A percentile compares a stretch with the other conserved stretches of the same genome.
Evolutionary conservation across 2,797 vertebrate genomes (phyloP).

Genomic region (Amniataba percoides): DNA sequence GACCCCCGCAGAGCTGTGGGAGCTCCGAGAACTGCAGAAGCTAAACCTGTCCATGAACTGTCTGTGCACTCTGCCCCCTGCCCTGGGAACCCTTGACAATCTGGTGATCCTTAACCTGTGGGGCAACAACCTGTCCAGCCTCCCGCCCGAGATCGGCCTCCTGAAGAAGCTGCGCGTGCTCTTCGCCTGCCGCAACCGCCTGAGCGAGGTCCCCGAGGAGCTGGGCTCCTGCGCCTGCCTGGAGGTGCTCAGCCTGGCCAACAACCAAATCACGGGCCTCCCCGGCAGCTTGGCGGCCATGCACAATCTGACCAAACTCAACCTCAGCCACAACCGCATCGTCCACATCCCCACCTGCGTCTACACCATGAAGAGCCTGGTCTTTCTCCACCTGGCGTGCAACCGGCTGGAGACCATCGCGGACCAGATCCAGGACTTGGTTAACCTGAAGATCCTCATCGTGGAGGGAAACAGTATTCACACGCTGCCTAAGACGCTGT

Average conservation of each 20-base stretch:
- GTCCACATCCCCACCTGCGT: slow-evolving; percentile 92
- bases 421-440: slow-evolving; percentile 92
- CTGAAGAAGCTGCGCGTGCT: slow-evolving; percentile 91
- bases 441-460: slow-evolving; percentile 92
- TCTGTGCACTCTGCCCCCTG: slow-evolving; percentile 86
- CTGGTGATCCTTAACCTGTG: slow-evolving; percentile 92
- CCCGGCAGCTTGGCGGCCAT: slow-evolving; percentile 87
- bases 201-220: slow-evolving; percentile 91
- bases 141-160: slow-evolving; percentile 91
- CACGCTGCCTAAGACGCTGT: slow-evolving; percentile 89
- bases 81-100: slow-evolving; percentile 87
- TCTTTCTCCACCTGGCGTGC: slow-evolving; percentile 92
- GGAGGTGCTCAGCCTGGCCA: slow-evolving; percentile 94
- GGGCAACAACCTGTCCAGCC: slow-evolving; percentile 89
- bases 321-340: slow-evolving; percentile 93
- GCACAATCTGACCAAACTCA: slow-evolving; percentile 89
- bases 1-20: slow-evolving; percentile 90
- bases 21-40: slow-evolving; percentile 92
- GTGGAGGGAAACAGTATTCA: slow-evolving; percentile 91
- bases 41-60: slow-evolving; percentile 94
- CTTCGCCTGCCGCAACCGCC: slow-evolving; percentile 91
- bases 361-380: slow-evolving; percentile 89
- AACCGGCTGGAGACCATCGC: slow-evolving; percentile 93
- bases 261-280: slow-evolving; percentile 90
- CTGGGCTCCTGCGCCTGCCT: slow-evolving; percentile 89